Evolutionary conservation across 1,140 invertebrate species (phyloP), one percentile per base, ranked within the genome.

Genomic region (Hesperophylax magnus): DNA sequence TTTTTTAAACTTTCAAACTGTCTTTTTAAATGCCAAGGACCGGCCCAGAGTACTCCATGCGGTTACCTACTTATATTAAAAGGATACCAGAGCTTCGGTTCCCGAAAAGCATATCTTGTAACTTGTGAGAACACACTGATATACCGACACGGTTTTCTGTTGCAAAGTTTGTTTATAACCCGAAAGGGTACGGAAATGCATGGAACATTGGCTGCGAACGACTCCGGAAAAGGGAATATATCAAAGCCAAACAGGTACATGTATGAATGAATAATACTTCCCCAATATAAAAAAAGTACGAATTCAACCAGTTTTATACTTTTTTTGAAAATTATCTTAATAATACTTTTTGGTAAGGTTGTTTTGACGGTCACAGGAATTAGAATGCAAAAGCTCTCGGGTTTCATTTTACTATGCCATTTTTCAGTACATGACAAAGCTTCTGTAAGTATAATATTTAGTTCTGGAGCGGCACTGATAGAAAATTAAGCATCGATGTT

Each of bases 111-210:
- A 20, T 69, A 31, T 69, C 65, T 34, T 34, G 65, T 69, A 15
- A 47, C 31, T 31, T 8, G 4, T 34, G 3, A 7, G 34, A 34
- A 8, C 6, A 18, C n/a, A 15, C 67, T 22, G 67, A 65, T 39
- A 61, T 54, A 61, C 74, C 74, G 24, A 39, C 14, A 34, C 24
- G 39, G 78, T 63, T 83, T 83, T 83, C 80, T 83, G 82, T 83
- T 83, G 80, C 82, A 79, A 80, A 83, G 78, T 83, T 83, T 80
- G 82, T 83, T 80, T 83, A 83, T 80, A 39, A 67, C 71, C 76
- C 54, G 58, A 78, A 80, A 83, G 81, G 82, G 82, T 83, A 76
- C 79, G 79, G 79, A 83, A 83, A 67, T 81, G 82, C 77, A 81
- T 79, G 82, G 82, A 74, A 83, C 82, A 83, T 83, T 83, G 82